phyloP scores from a whole-genome alignment of 2,113 vertebrate genomes.

The Columba janthina region DNA sequence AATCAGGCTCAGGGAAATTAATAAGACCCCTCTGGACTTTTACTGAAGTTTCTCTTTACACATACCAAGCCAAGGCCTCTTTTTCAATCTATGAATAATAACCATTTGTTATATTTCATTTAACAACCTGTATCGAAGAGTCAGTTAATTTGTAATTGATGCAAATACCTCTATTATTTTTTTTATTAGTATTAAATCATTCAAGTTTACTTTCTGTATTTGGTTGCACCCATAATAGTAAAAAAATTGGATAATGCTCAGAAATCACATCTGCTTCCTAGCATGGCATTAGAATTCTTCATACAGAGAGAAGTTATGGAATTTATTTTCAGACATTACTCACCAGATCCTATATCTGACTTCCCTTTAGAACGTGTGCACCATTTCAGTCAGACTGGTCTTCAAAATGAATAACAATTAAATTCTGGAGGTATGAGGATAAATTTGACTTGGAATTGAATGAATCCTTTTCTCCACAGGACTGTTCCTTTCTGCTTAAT shows the following conservation, averaged over 20 bases:
- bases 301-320: background rate
- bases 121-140: background rate
- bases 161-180: background rate
- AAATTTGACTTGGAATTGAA: background rate
- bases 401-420: background rate
- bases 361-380: background rate
- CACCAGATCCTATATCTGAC: background rate
- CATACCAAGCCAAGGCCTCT: background rate
- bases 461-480: background rate
- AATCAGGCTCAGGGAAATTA: background rate
- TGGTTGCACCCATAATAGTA: background rate
- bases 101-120: background rate
- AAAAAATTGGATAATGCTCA: background rate
- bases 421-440: background rate
- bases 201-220: background rate
- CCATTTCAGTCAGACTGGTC: background rate
- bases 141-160: background rate
- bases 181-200: background rate
- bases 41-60: background rate
- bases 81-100: background rate
- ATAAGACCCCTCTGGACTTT: background rate
- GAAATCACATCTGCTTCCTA: background rate
- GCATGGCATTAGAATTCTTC: background rate
- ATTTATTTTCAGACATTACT: background rate
- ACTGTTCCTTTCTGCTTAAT: background rate